These are phyloP conservation scores for Zeuzera pyrina DNA, from an alignment of 2,888 invertebrate species.

Conservation along the genomic window DNA sequence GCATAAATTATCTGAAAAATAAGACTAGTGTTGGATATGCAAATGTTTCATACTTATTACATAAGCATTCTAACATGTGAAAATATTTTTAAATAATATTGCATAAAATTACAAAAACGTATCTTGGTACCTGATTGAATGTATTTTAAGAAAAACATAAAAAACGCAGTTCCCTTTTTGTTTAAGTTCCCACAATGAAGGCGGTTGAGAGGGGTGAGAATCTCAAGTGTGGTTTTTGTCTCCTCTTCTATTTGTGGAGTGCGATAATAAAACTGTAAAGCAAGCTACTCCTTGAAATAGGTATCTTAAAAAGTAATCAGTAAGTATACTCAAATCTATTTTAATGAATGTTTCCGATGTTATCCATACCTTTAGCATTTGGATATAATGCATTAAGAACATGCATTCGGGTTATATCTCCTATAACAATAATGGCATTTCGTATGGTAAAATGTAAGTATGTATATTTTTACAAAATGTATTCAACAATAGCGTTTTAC, in stretches of 20 bases:
- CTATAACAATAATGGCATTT: too few species aligned
- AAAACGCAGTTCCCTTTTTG: conserved; percentile 46
- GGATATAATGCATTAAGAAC: conserved; percentile 1
- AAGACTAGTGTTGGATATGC: too few species aligned
- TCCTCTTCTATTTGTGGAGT: conserved; percentile 53
- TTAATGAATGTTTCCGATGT: too few species aligned
- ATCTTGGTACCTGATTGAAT: conserved; percentile 50
- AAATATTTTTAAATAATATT: too few species aligned
- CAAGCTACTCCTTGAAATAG: conserved; percentile 15
- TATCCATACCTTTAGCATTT: neutral
- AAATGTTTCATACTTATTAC: too few species aligned
- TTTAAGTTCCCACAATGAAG: conserved; percentile 60
- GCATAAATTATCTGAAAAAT: too few species aligned
- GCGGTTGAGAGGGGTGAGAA: conserved; percentile 48
- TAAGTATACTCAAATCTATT: neutral
- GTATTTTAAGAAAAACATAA: conserved; percentile 52
- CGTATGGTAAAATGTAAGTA: too few species aligned
- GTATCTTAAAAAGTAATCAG: neutral
- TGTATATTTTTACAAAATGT: conserved; percentile 48
- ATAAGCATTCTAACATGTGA: too few species aligned
- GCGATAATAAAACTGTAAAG: conserved; percentile 51
- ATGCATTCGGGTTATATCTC: too few species aligned
- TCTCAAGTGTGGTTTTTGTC: conserved; percentile 67
- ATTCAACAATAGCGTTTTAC: conserved; percentile 53
- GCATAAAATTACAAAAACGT: conserved; percentile 41